These are phyloP conservation scores for Acleris emargana DNA, from an alignment of 2,888 invertebrate genomes.

Conservation along the genomic window DNA sequence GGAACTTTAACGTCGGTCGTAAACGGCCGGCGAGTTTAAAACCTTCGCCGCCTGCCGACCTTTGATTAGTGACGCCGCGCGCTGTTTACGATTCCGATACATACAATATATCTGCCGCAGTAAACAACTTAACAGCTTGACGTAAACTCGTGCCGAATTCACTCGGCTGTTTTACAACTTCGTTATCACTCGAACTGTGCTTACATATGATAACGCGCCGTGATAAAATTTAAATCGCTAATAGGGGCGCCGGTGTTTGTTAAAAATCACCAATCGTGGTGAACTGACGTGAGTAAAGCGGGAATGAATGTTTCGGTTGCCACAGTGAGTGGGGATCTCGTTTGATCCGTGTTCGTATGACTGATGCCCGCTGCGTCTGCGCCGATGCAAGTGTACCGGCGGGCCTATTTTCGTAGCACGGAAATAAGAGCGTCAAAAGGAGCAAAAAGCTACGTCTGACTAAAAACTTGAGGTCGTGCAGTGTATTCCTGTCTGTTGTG, in stretches of 20 bases:
- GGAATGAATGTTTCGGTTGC: slow-evolving; percentile 12
- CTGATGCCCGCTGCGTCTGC: slow-evolving; percentile 68
- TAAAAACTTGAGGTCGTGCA: slow-evolving; percentile 80
- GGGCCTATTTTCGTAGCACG: slow-evolving; percentile 82
- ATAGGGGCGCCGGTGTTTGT: slow-evolving; percentile 45
- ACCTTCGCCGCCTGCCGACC: slow-evolving; percentile 49
- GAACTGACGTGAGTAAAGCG: slow-evolving; percentile 23
- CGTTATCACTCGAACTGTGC: slow-evolving; percentile 53
- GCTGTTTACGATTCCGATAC: slow-evolving; percentile 53
- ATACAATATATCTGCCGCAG: slow-evolving; percentile 57
- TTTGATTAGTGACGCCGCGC: slow-evolving; percentile 49
- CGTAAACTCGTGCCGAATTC: slow-evolving; percentile 56
- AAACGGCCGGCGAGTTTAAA: slow-evolving; percentile 60
- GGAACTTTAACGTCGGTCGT: slow-evolving; percentile 47
- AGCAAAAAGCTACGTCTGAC: slow-evolving; percentile 77
- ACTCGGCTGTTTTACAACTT: slow-evolving; percentile 49
- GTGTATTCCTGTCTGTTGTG: slow-evolving; percentile 78
- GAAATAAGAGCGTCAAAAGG: slow-evolving; percentile 83
- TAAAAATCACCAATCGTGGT: slow-evolving; percentile 39
- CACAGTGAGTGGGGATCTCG: slow-evolving; percentile 32
- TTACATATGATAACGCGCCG: slow-evolving; percentile 56
- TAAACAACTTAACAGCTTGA: slow-evolving; percentile 50
- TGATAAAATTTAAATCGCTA: slow-evolving; percentile 53
- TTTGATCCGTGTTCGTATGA: slow-evolving; percentile 60
- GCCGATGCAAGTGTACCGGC: slow-evolving; percentile 78